Percentiles rank a stretch among this genome's conserved stretches.
Conservation (phyloP, 2,888 invertebrate species). For the Volucella inflata region DNA sequence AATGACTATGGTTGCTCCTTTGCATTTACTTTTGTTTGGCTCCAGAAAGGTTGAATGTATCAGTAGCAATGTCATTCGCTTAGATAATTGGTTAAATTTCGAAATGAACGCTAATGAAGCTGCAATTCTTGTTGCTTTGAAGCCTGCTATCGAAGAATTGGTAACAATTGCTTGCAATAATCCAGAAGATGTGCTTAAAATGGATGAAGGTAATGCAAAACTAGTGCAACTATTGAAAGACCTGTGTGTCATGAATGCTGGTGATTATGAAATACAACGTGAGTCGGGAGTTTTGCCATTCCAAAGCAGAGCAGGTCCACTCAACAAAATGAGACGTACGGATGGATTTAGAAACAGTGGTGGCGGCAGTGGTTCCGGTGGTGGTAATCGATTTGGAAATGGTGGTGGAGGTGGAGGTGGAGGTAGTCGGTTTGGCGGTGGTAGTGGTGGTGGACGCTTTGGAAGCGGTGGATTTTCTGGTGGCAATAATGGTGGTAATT, state of each 20-base stretch:
- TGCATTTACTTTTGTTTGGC: slow-evolving; percentile 96
- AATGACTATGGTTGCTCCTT: slow-evolving; percentile 96
- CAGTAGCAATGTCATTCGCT: slow-evolving; percentile 88
- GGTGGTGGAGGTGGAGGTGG: slow-evolving; percentile 76
- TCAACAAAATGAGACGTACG: slow-evolving; percentile 77
- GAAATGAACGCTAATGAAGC: slow-evolving; percentile 92
- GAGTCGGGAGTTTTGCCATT: slow-evolving; percentile 82
- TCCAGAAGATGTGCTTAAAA: slow-evolving; percentile 89
- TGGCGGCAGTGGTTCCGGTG: slow-evolving; percentile 77
- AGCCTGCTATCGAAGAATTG: slow-evolving; percentile 94
- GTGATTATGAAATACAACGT: slow-evolving; percentile 88
- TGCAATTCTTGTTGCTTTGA: slow-evolving; percentile 91
- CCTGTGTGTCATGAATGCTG: slow-evolving; percentile 91
- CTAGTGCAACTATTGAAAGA: slow-evolving; percentile 89
- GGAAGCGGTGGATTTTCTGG: slow-evolving; percentile 34
- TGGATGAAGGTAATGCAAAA: slow-evolving; percentile 82
- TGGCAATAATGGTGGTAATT: slow-evolving; percentile 19
- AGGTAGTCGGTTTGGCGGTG: slow-evolving; percentile 75
- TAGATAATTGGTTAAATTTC: slow-evolving; percentile 98
- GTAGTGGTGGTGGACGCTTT: slow-evolving; percentile 73
- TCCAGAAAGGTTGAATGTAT: slow-evolving; percentile 88
- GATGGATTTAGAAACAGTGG: slow-evolving; percentile 67
- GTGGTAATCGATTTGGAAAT: slow-evolving; percentile 72
- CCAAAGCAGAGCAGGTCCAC: slow-evolving; percentile 78
- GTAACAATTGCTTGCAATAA: slow-evolving; percentile 91